Evolutionary conservation across 2,888 invertebrate genomes (phyloP).

Genomic region (Stomorhina lunata): DNA sequence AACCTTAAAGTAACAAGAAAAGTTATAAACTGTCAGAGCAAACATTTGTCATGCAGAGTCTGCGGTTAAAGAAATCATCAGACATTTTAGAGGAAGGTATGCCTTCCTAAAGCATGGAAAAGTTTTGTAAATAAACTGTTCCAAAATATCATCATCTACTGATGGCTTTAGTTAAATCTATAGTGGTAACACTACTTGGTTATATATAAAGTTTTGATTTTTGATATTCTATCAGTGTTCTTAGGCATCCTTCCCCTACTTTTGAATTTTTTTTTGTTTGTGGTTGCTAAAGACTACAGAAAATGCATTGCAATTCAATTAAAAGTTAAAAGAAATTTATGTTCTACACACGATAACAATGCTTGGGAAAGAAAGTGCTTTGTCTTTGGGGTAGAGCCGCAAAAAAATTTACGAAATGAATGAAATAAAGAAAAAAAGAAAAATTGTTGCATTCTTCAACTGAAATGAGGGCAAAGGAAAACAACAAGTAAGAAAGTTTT

Average conservation of each 20-base stretch:
- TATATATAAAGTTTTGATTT: too few relatives aligned
- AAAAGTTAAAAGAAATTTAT: constrained; percentile 66
- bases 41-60: not conserved
- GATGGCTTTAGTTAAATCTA: too few relatives aligned
- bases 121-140: too few relatives aligned
- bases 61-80: not conserved
- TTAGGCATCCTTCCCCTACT: constrained; percentile 13
- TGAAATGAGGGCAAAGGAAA: not conserved
- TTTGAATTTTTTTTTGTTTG: constrained; percentile 19
- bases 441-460: not conserved
- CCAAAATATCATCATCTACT: too few relatives aligned
- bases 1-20: not conserved
- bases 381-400: constrained; percentile 61
- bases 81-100: not conserved
- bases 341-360: constrained; percentile 64
- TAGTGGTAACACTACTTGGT: too few relatives aligned
- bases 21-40: not conserved
- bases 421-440: not conserved
- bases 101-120: too few relatives aligned
- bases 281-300: constrained; percentile 22
- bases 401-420: not conserved
- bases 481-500: too few relatives aligned
- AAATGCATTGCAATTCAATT: constrained; percentile 61
- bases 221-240: not conserved
- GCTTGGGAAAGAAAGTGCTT: constrained; percentile 60